Evolutionary conservation across 2,888 invertebrate species (phyloP).

Genomic region (Cryptocephalus moraei): DNA sequence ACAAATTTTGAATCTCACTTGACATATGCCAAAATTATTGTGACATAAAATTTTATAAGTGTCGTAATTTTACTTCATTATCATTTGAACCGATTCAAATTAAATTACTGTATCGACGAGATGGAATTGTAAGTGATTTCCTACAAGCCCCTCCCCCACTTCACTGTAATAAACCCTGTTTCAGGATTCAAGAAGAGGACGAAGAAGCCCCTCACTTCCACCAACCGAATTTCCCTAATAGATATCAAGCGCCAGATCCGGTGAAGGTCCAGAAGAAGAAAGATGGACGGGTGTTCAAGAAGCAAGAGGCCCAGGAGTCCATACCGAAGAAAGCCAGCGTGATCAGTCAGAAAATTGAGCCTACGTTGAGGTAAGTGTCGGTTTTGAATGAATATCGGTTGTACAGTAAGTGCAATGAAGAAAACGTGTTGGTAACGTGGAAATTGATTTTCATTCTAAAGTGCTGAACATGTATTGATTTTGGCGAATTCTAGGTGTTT

Average conservation of each 20-base stretch:
- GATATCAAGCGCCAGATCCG: slow-evolving; percentile 10
- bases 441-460: too few species aligned
- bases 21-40: not conserved
- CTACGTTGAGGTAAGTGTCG: slow-evolving; percentile 17
- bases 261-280: slow-evolving; percentile 13
- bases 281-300: slow-evolving; percentile 4
- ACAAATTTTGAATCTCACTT: not conserved
- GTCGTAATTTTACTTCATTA: not conserved
- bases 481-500: too few species aligned
- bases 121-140: too few species aligned
- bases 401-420: too few species aligned
- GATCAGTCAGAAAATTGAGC: slow-evolving; percentile 16
- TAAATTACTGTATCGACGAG: too few species aligned
- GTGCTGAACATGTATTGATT: too few species aligned
- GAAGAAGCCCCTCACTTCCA: not conserved
- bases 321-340: slow-evolving; percentile 14
- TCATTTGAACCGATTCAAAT: too few species aligned
- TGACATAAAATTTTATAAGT: too few species aligned
- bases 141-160: too few species aligned
- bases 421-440: too few species aligned
- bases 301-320: slow-evolving; percentile 8
- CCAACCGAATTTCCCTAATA: not conserved
- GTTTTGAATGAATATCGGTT: too few species aligned
- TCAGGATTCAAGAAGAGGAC: not conserved
- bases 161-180: too few species aligned